Conservation (phyloP, 2,113 vertebrate species). For the Sphaerodactylus townsendi region DNA sequence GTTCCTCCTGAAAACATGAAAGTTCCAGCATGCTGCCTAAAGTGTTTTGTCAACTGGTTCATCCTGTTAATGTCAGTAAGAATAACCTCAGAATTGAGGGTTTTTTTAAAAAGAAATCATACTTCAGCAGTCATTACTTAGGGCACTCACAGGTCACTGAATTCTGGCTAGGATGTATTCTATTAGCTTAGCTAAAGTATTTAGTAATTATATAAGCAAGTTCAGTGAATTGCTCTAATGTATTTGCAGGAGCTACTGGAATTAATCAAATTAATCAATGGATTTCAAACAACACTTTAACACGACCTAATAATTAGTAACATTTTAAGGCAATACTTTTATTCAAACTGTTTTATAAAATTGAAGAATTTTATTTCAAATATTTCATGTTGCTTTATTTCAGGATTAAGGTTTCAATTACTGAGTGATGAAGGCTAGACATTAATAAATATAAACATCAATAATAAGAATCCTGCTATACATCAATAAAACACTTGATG, state of each 20-base stretch:
- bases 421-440: slow-evolving; percentile 40
- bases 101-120: too few relatives aligned
- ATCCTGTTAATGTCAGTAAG: not conserved
- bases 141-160: not conserved
- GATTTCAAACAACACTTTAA: slow-evolving; percentile 3
- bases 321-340: slow-evolving; percentile 3
- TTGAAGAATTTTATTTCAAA: slow-evolving; percentile 19
- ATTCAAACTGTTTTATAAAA: slow-evolving; percentile 20
- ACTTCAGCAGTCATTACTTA: not conserved
- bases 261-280: not conserved
- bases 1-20: not conserved
- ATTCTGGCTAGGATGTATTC: not conserved
- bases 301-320: not conserved
- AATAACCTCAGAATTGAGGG: not conserved
- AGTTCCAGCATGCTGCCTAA: not conserved
- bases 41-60: not conserved
- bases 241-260: not conserved
- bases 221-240: not conserved
- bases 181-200: not conserved
- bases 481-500: not conserved
- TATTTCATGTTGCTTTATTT: slow-evolving; percentile 22
- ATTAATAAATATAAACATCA: slow-evolving; percentile 19
- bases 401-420: slow-evolving; percentile 37
- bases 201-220: not conserved
- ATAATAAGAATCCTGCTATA: not conserved